Base-by-base conservation (phyloP, 2,113 vertebrate genomes). In the Capra hircus region DNA sequence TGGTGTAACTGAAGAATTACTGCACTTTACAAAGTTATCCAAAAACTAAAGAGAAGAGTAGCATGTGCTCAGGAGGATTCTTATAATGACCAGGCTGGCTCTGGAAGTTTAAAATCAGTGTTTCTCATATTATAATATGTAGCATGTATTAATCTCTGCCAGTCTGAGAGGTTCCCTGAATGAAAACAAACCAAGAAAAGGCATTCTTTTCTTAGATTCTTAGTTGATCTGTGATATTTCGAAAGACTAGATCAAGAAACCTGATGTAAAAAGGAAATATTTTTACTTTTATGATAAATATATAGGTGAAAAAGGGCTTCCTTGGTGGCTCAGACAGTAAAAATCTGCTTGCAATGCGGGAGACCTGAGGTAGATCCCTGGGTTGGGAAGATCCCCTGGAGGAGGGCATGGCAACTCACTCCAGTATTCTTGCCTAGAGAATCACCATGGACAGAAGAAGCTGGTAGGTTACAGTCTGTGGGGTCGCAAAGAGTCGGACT, bases 231-330 rank as follows among this genome's bases (percentile, higher is more conserved):
- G 78, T 87, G 19, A 71, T 48, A 83, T 80, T 89, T 95, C 16
- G 64, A 48, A 95, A 94, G 13, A 95, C 60, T 85, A 2, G 25
- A 21, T 90, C 6, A 91, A 91, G 52, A 82, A 94, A 95, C 52
- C 2, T 64, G 43, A 78, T 59, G 25, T 52, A 21, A 45, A 88
- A 67, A 88, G 28, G 33, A 95, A 93, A 89, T 83, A 90, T 28
- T 64, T 96, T 92, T 97, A 77, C 48, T 83, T 95, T 91, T 83
- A 84, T 36, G 23, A 67, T 60, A 17, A 95, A 77, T 28, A 28
- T 17, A 50, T 19, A 23, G n/a, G 36, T 40, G n/a, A 6, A 71
- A 71, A 71, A 23, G 67, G 67, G 67, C n/a, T 71, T 71, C 19
- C 10, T n/a, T 40, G 67, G n/a, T 71, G n/a, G n/a, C n/a, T 71